These are phyloP conservation scores for Wiebesia pumilae DNA, from an alignment of 1,140 invertebrate species.

Conservation along the genomic window DNA sequence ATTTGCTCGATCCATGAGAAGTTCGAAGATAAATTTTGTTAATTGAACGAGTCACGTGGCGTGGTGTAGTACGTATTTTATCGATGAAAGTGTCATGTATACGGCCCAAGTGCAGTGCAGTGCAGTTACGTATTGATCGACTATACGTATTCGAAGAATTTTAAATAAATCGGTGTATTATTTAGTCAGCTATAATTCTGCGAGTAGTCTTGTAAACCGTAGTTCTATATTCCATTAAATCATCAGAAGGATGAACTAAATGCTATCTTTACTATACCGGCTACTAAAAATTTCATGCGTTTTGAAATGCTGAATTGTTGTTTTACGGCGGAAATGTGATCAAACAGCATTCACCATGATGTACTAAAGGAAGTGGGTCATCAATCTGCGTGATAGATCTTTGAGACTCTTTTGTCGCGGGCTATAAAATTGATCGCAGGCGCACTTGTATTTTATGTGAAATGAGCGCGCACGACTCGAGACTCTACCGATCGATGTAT, in stretches of 20 bases:
- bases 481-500: not conserved
- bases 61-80: too few relatives aligned
- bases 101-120: too few relatives aligned
- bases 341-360: not conserved
- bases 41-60: too few relatives aligned
- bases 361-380: conserved; percentile 10
- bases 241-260: not conserved
- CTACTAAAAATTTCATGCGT: conserved; percentile 28
- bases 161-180: too few relatives aligned
- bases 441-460: not conserved
- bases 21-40: too few relatives aligned
- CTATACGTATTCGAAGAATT: not conserved
- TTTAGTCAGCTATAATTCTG: too few relatives aligned
- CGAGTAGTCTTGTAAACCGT: too few relatives aligned
- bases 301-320: conserved; percentile 26
- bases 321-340: conserved; percentile 26
- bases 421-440: conserved; percentile 12
- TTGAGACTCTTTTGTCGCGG: conserved; percentile 23
- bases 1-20: too few relatives aligned
- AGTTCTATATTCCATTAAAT: not conserved
- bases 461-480: not conserved
- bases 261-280: not conserved
- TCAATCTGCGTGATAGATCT: not conserved
- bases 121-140: not conserved
- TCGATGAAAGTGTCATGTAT: too few relatives aligned